Evolutionary conservation across 2,888 invertebrate genomes (phyloP).

Genomic region (Drosophila picticornis): DNA sequence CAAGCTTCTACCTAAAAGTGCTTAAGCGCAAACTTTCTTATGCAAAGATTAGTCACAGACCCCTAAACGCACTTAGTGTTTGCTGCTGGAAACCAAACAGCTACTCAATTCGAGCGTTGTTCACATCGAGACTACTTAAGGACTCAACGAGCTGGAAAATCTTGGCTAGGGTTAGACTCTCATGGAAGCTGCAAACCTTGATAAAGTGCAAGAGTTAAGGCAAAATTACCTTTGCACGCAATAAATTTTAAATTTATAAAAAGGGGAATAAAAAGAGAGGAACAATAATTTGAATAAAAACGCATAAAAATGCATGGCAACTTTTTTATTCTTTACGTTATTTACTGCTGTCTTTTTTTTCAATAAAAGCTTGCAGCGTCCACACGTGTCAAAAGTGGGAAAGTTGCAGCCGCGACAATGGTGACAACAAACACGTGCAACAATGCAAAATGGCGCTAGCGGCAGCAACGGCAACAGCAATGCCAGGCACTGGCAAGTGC

Average conservation of each 20-base stretch:
- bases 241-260: background rate
- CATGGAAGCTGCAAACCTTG: background rate
- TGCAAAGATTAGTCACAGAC: conserved; percentile 25
- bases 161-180: background rate
- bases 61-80: conserved; percentile 10
- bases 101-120: background rate
- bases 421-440: conserved; percentile 60
- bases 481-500: background rate
- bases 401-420: conserved; percentile 40
- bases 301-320: background rate
- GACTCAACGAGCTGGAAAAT: background rate
- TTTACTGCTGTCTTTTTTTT: background rate
- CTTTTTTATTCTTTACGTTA: background rate
- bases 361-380: conserved; percentile 19
- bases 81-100: background rate
- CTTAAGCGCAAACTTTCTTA: conserved; percentile 31
- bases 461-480: conserved; percentile 22
- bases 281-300: background rate
- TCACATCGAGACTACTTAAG: background rate
- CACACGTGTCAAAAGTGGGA: conserved; percentile 28
- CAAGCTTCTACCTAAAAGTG: conserved; percentile 43
- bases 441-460: conserved; percentile 68
- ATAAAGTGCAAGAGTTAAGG: background rate
- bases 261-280: background rate
- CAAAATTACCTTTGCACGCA: background rate